Percentiles rank a stretch among this genome's conserved stretches.
Conservation (phyloP, 1,140 invertebrate species). For the Drosophila nikananu region DNA sequence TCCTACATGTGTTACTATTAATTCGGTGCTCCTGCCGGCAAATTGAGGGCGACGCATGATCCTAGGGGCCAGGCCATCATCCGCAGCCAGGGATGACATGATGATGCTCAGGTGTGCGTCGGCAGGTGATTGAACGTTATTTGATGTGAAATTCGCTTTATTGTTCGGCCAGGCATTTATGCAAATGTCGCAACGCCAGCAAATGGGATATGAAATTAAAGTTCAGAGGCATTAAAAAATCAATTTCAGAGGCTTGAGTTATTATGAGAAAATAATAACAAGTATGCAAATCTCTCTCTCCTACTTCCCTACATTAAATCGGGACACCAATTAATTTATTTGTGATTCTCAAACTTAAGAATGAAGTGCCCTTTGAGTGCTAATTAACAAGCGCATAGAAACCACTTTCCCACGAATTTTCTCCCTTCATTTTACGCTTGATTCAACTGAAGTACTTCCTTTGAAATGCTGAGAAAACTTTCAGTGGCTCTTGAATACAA, state of each 20-base stretch:
- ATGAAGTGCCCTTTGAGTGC: neutral
- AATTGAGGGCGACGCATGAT: slow-evolving; percentile 39
- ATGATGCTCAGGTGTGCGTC: slow-evolving; percentile 19
- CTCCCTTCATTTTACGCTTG: slow-evolving; percentile 17
- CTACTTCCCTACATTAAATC: neutral
- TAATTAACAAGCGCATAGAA: slow-evolving; percentile 6
- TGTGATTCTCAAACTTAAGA: neutral
- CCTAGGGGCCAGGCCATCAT: slow-evolving; percentile 27
- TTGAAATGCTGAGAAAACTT: slow-evolving; percentile 11
- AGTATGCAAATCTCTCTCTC: neutral
- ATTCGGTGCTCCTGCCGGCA: slow-evolving; percentile 24
- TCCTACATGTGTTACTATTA: slow-evolving; percentile 42
- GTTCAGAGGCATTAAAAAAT: neutral
- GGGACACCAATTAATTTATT: neutral
- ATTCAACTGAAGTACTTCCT: slow-evolving; percentile 5
- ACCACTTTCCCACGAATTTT: neutral
- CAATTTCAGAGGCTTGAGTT: neutral
- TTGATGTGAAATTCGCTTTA: slow-evolving; percentile 66
- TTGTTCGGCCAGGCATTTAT: slow-evolving; percentile 54
- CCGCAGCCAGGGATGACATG: neutral
- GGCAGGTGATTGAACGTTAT: slow-evolving; percentile 72
- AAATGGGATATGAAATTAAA: slow-evolving; percentile 32
- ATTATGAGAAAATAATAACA: neutral
- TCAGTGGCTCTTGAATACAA: neutral
- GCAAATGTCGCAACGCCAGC: slow-evolving; percentile 50